Percentiles rank a stretch among this genome's conserved stretches.
These are phyloP conservation scores for Toxostoma redivivum DNA, from an alignment of 2,113 vertebrate species.

Conservation along the genomic window DNA sequence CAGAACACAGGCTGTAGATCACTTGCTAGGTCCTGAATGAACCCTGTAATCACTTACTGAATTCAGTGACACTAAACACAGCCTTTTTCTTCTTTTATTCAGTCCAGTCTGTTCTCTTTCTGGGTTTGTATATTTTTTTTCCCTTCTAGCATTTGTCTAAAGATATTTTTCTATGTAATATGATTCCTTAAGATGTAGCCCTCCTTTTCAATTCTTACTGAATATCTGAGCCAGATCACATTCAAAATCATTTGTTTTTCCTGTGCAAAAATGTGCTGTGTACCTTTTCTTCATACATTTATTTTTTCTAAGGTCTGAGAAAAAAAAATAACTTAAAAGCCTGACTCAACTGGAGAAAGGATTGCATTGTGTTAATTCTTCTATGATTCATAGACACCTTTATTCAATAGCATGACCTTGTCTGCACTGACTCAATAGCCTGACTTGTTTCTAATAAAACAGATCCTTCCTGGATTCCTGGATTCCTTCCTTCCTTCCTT, in stretches of 20 bases:
- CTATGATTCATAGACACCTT: not conserved
- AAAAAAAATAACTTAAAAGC: not conserved
- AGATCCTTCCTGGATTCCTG: not conserved
- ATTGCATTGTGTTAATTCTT: not conserved
- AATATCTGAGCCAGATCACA: not conserved
- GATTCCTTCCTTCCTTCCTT: no score
- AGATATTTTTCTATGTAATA: not conserved
- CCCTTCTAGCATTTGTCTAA: not conserved
- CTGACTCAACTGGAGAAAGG: not conserved
- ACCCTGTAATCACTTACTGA: not conserved
- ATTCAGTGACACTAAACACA: not conserved
- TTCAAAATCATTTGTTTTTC: not conserved
- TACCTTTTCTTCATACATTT: not conserved
- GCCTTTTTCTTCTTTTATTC: not conserved
- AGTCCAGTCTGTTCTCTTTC: not conserved
- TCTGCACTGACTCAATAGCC: not conserved
- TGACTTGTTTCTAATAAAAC: not conserved
- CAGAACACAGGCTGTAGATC: conserved; percentile 19
- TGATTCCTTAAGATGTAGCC: not conserved
- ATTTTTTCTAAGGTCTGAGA: not conserved
- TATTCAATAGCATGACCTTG: not conserved
- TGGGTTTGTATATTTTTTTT: not conserved
- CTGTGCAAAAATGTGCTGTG: not conserved
- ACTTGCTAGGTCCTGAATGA: not conserved
- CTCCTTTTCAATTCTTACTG: not conserved